These are phyloP conservation scores for Zaprionus lachaisei DNA, from an alignment of 1,140 invertebrate genomes.

Conservation along the genomic window DNA sequence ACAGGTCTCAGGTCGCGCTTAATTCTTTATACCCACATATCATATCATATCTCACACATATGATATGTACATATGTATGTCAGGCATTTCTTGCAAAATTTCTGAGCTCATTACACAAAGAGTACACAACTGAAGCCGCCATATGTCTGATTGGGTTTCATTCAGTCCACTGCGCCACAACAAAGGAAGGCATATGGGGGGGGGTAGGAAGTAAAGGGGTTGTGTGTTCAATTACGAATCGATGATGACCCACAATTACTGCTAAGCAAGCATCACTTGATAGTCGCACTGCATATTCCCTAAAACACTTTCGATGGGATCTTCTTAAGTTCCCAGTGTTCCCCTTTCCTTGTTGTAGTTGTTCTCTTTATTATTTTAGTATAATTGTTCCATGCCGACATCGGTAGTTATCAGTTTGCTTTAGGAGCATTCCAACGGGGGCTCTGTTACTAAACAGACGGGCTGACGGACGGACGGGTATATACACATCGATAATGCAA, in stretches of 20 bases:
- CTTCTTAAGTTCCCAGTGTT: neutral
- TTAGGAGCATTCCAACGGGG: conserved; percentile 18
- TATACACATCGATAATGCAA: conserved; percentile 44
- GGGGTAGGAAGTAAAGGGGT: no score
- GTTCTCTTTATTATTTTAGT: neutral
- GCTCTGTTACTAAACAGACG: conserved; percentile 36
- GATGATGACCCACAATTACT: conserved; percentile 13
- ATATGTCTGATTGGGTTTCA: neutral
- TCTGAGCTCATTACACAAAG: neutral
- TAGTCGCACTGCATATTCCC: conserved; percentile 34
- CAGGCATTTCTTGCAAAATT: neutral
- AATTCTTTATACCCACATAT: no score
- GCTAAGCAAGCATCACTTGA: neutral
- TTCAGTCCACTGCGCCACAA: no score
- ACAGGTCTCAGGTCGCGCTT: neutral
- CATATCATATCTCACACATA: neutral
- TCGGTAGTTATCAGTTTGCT: conserved; percentile 90
- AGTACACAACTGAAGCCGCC: neutral
- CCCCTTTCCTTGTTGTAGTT: neutral
- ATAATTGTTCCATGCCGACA: neutral
- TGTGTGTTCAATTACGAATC: neutral
- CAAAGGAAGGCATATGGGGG: no score
- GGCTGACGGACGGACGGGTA: conserved; percentile 18
- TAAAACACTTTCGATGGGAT: conserved; percentile 28
- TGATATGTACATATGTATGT: neutral